Evolutionary conservation across 2,888 invertebrate genomes (phyloP).

Genomic region (Drosophila parthenogenetica): DNA sequence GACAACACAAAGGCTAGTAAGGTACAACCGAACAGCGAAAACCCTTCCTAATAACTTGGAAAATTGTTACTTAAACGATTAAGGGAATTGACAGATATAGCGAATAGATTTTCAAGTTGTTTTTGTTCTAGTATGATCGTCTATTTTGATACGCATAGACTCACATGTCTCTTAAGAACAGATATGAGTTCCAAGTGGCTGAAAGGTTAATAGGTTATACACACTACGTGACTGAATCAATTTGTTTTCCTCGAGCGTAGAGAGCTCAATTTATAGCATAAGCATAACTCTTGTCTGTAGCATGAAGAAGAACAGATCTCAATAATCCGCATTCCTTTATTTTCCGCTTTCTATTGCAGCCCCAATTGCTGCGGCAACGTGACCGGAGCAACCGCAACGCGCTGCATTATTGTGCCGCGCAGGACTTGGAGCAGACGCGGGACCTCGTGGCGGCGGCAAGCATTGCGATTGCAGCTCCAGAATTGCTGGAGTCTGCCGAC

Average conservation of each 20-base stretch:
- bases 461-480: constrained; percentile 94
- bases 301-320: constrained; percentile 6
- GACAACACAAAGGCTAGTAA: too few relatives aligned
- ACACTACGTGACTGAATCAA: background rate
- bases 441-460: constrained; percentile 89
- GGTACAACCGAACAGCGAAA: too few relatives aligned
- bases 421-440: constrained; percentile 76
- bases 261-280: background rate
- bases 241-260: background rate
- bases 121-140: too few relatives aligned
- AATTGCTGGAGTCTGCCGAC: constrained; percentile 93
- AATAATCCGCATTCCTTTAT: constrained; percentile 13
- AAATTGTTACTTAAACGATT: too few relatives aligned
- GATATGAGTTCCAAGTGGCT: too few relatives aligned
- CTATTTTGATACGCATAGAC: too few relatives aligned
- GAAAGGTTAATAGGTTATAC: too few relatives aligned
- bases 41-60: too few relatives aligned
- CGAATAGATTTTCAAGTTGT: too few relatives aligned
- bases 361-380: constrained; percentile 88
- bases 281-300: constrained; percentile 8
- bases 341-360: constrained; percentile 84
- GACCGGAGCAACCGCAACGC: constrained; percentile 94
- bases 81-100: too few relatives aligned
- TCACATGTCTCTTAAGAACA: too few relatives aligned
- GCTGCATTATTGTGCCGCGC: constrained; percentile 94